phyloP scores from a whole-genome alignment of 92 coral and sea anemone species.

The Porites cylindrica region DNA sequence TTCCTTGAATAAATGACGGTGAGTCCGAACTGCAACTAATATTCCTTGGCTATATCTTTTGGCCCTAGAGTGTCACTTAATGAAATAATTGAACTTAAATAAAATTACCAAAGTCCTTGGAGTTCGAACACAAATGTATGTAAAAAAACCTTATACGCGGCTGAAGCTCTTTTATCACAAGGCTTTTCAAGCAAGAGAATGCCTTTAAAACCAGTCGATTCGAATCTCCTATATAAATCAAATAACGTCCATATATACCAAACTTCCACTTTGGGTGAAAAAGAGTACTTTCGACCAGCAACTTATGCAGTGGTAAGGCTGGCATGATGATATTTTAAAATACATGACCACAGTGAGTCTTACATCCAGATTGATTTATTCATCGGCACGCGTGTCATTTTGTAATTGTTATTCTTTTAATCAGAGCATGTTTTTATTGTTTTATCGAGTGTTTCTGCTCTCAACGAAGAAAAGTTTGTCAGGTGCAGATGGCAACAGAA shows the following conservation, averaged over 20 bases:
- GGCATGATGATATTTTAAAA: too few species aligned
- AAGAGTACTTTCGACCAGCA: too few species aligned
- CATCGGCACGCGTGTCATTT: not conserved
- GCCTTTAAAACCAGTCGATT: not conserved
- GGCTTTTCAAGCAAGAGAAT: not conserved
- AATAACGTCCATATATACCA: too few species aligned
- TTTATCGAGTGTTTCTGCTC: slow-evolving; percentile 8
- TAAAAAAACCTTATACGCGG: not conserved
- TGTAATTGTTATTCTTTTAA: not conserved
- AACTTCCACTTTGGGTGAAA: too few species aligned
- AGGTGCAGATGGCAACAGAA: not conserved
- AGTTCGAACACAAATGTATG: not conserved
- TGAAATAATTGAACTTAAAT: not conserved
- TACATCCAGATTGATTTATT: too few species aligned
- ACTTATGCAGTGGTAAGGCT: too few species aligned
- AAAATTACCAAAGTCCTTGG: not conserved
- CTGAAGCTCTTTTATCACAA: not conserved
- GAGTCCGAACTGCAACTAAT: not conserved
- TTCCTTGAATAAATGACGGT: not conserved
- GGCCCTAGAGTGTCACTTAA: not conserved
- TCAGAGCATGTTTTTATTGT: slow-evolving; percentile 21
- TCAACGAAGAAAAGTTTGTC: slow-evolving; percentile 13
- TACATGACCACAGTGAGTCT: too few species aligned
- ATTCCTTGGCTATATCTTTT: not conserved
- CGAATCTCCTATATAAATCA: not conserved